These are phyloP conservation scores for Resseliella maxima DNA, from an alignment of 2,888 invertebrate genomes.

Conservation along the genomic window DNA sequence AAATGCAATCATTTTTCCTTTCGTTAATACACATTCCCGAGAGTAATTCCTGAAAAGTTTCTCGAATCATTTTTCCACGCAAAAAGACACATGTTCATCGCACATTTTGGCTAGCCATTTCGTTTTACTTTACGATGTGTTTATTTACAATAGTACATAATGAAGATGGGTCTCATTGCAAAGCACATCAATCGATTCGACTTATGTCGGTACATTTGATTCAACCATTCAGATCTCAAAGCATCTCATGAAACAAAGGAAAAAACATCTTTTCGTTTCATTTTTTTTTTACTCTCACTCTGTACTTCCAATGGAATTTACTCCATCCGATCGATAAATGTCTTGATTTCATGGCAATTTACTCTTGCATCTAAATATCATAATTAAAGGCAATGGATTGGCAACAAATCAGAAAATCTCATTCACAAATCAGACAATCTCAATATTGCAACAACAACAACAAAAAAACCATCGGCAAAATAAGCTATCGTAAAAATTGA, in stretches of 20 bases:
- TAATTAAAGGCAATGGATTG: not conserved
- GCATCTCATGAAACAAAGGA: no score
- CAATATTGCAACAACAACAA: no score
- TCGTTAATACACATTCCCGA: not conserved
- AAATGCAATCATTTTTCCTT: not conserved
- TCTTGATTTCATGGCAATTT: not conserved
- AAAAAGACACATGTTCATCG: not conserved
- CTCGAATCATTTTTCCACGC: not conserved
- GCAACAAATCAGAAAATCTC: no score
- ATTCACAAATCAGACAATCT: no score
- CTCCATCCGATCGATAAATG: not conserved
- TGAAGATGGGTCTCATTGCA: not conserved
- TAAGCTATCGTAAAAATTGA: slow-evolving; percentile 21
- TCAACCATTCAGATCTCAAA: no score
- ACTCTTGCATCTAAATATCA: slow-evolving; percentile 20
- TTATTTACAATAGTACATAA: slow-evolving; percentile 25
- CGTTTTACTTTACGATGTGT: slow-evolving; percentile 20
- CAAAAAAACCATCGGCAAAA: not conserved
- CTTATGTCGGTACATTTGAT: no score
- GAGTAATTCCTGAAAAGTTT: not conserved
- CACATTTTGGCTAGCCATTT: slow-evolving; percentile 4
- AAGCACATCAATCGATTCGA: not conserved
- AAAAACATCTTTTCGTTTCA: not conserved
- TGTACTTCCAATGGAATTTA: not conserved
- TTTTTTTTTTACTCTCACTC: no score